Percentiles rank a stretch among this genome's conserved stretches.
phyloP scores from a whole-genome alignment of 2,797 vertebrate genomes.

The Rhinichthys osculus region DNA sequence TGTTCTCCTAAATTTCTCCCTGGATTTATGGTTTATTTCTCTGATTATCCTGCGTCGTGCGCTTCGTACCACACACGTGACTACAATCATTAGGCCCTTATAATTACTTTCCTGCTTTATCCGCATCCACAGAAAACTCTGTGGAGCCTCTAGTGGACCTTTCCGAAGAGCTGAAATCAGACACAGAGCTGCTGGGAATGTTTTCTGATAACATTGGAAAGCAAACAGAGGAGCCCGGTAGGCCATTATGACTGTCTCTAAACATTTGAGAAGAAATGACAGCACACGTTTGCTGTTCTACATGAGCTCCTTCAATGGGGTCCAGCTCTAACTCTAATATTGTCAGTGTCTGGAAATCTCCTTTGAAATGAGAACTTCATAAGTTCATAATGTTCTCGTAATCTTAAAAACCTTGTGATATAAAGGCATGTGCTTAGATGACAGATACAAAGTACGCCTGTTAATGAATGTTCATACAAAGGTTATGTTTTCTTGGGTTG shows the following conservation, averaged over 20 bases:
- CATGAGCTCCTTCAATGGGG: not conserved
- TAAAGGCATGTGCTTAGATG: not conserved
- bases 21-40: not conserved
- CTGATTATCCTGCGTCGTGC: not conserved
- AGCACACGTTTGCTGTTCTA: slow-evolving; percentile 19
- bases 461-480: not conserved
- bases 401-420: not conserved
- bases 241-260: slow-evolving; percentile 61
- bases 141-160: slow-evolving; percentile 95
- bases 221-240: slow-evolving; percentile 91
- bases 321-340: not conserved
- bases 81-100: slow-evolving; percentile 71
- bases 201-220: slow-evolving; percentile 92
- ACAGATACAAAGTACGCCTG: not conserved
- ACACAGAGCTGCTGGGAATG: slow-evolving; percentile 97
- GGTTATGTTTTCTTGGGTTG: rapidly evolving
- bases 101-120: slow-evolving; percentile 54
- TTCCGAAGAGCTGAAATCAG: slow-evolving; percentile 94
- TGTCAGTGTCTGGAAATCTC: not conserved
- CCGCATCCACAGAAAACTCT: slow-evolving; percentile 79
- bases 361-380: not conserved
- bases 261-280: slow-evolving; percentile 3
- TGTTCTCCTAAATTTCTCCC: not conserved
- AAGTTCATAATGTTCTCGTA: not conserved
- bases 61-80: not conserved